Percentiles rank a stretch among this genome's conserved stretches.
phyloP scores from a whole-genome alignment of 1,140 invertebrate genomes.

The Drosophila seguyi region DNA sequence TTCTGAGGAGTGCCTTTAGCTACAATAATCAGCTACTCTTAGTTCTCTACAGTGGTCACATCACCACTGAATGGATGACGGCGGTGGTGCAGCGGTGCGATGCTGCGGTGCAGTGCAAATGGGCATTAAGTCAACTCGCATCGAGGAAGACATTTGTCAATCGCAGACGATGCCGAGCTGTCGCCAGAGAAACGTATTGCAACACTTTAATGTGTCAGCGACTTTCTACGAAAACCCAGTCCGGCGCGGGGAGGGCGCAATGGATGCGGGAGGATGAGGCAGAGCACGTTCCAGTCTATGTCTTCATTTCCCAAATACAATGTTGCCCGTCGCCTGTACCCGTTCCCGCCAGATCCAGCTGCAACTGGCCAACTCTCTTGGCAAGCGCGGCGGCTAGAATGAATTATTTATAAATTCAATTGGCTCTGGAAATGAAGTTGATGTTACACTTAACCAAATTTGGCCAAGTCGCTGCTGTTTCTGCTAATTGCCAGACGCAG shows the following conservation, averaged over 20 bases:
- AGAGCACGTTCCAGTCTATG: slow-evolving; percentile 61
- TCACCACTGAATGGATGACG: slow-evolving; percentile 6
- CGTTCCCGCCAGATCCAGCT: slow-evolving; percentile 9
- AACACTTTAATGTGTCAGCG: slow-evolving; percentile 81
- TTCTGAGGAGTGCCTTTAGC: not conserved
- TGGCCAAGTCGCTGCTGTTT: slow-evolving; percentile 54
- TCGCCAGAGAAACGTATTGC: slow-evolving; percentile 62
- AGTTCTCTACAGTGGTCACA: not conserved
- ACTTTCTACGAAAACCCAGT: slow-evolving; percentile 73
- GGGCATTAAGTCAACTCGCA: slow-evolving; percentile 78
- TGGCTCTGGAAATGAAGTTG: slow-evolving; percentile 76
- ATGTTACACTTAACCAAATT: slow-evolving; percentile 83
- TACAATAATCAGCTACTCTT: not conserved
- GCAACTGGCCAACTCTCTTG: slow-evolving; percentile 27
- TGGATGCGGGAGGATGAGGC: slow-evolving; percentile 19
- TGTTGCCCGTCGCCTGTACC: slow-evolving; percentile 36
- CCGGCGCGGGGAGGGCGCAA: slow-evolving; percentile 8
- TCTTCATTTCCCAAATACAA: slow-evolving; percentile 81
- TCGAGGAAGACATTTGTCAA: slow-evolving; percentile 81
- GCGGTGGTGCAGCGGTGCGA: slow-evolving; percentile 18
- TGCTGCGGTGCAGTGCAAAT: slow-evolving; percentile 55
- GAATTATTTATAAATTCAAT: slow-evolving; percentile 80
- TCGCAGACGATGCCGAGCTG: slow-evolving; percentile 55
- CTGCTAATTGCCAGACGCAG: slow-evolving; percentile 63
- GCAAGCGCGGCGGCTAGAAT: slow-evolving; percentile 53